Conservation (phyloP, 1,140 invertebrate species). For the Parasteatoda tepidariorum region DNA sequence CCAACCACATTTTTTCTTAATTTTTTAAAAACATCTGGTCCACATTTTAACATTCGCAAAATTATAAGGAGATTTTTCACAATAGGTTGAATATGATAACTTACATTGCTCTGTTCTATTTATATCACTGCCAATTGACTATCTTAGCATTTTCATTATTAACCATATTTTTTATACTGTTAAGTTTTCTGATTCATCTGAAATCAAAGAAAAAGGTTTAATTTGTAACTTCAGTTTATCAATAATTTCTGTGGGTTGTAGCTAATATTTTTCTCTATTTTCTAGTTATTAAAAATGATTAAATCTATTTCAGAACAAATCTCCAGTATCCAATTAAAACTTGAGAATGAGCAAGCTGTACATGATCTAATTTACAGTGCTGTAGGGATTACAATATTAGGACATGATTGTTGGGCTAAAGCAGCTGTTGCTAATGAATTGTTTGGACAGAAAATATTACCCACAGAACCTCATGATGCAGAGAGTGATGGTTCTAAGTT, state of each 20-base stretch:
- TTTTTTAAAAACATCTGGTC: no score
- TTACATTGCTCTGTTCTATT: no score
- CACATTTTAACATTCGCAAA: no score
- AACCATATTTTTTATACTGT: no score
- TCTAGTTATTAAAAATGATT: not conserved
- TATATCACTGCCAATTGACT: no score
- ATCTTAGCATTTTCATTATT: no score
- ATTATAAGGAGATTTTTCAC: no score
- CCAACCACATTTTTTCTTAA: no score
- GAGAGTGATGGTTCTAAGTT: slow-evolving; percentile 36
- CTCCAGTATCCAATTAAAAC: slow-evolving; percentile 66
- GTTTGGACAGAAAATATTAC: slow-evolving; percentile 76
- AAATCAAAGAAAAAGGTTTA: no score
- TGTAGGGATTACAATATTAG: slow-evolving; percentile 75
- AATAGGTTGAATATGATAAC: no score
- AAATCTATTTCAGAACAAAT: slow-evolving; percentile 69
- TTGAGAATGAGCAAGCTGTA: slow-evolving; percentile 68
- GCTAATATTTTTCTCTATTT: slow-evolving; percentile 1
- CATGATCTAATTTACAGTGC: slow-evolving; percentile 67
- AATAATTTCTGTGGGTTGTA: not conserved
- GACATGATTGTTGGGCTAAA: slow-evolving; percentile 77
- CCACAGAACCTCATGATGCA: slow-evolving; percentile 66
- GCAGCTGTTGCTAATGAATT: slow-evolving; percentile 80
- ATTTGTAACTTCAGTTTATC: no score
- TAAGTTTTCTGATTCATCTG: no score